Conservation (phyloP, 2,888 invertebrate species). For the Chromoteleia sp. region DNA sequence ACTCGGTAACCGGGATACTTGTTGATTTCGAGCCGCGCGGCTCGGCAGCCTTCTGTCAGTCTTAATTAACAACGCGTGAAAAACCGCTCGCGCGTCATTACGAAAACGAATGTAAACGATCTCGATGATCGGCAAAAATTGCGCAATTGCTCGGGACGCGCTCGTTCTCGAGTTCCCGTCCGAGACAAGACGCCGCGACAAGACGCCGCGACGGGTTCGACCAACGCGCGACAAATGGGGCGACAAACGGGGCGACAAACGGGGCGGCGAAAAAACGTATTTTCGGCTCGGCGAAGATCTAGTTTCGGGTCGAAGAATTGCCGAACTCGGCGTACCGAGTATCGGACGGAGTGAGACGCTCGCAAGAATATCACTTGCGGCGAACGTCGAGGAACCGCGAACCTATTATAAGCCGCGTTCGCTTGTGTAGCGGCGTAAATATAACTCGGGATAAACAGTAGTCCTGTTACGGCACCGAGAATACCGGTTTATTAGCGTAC, state of each 20-base stretch:
- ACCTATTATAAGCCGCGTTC: slow-evolving; percentile 28
- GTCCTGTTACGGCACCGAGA: slow-evolving; percentile 32
- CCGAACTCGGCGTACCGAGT: background rate
- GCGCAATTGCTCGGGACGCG: background rate
- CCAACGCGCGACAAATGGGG: no score
- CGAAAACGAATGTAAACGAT: slow-evolving; percentile 48
- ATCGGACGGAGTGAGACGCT: background rate
- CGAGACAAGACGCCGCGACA: no score
- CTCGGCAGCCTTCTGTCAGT: slow-evolving; percentile 52
- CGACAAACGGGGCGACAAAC: no score
- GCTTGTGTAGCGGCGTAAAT: slow-evolving; percentile 14
- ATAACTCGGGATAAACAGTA: slow-evolving; percentile 26
- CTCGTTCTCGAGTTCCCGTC: no score
- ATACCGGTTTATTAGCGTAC: slow-evolving; percentile 27
- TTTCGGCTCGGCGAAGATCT: no score
- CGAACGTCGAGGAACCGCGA: no score
- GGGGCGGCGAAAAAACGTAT: no score
- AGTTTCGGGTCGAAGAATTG: no score
- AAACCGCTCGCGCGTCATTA: slow-evolving; percentile 43
- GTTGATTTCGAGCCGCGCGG: slow-evolving; percentile 54
- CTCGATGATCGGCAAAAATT: slow-evolving; percentile 20
- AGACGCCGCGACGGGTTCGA: no score
- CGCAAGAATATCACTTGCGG: slow-evolving; percentile 8
- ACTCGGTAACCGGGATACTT: slow-evolving; percentile 61
- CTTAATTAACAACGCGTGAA: slow-evolving; percentile 55